Percentiles rank a stretch among this genome's conserved stretches.
phyloP scores from a whole-genome alignment of 2,888 invertebrate genomes.

The Macrophya alboannulata region DNA sequence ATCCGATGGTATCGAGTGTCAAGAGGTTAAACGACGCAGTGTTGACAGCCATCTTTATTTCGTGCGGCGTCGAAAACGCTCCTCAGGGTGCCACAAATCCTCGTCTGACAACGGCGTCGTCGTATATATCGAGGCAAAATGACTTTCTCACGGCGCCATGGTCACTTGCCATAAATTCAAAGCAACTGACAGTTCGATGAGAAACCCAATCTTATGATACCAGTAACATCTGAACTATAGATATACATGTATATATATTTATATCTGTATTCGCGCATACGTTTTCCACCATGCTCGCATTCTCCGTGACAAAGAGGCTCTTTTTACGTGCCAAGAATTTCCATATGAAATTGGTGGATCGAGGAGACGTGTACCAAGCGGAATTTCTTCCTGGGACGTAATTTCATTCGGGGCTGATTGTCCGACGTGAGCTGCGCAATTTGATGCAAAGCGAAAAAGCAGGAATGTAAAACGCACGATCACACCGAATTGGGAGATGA shows the following conservation, averaged over 20 bases:
- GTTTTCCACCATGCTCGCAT: slow-evolving; percentile 5
- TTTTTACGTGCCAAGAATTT: background rate
- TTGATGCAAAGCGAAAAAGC: background rate
- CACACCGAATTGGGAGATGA: background rate
- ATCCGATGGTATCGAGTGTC: slow-evolving; percentile 50
- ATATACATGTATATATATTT: background rate
- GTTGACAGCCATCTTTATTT: slow-evolving; percentile 52
- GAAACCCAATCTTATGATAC: slow-evolving; percentile 46
- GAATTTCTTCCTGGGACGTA: background rate
- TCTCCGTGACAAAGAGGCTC: background rate
- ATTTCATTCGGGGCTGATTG: background rate
- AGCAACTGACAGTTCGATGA: slow-evolving; percentile 43
- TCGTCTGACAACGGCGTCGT: slow-evolving; percentile 44
- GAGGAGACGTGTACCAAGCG: background rate
- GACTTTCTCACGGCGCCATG: slow-evolving; percentile 55
- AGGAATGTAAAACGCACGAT: background rate
- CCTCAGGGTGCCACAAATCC: slow-evolving; percentile 43
- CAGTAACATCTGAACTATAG: slow-evolving; percentile 13
- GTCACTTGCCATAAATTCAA: slow-evolving; percentile 49
- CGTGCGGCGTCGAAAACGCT: slow-evolving; percentile 38
- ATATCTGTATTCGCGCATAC: background rate
- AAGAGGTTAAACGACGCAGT: slow-evolving; percentile 48
- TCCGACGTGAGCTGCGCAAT: background rate
- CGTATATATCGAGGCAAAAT: slow-evolving; percentile 35
- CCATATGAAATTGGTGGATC: background rate